Percentiles rank a stretch among this genome's conserved stretches.
These are phyloP conservation scores for Leucophenga maculata DNA, from an alignment of 2,888 invertebrate genomes.

Conservation along the genomic window DNA sequence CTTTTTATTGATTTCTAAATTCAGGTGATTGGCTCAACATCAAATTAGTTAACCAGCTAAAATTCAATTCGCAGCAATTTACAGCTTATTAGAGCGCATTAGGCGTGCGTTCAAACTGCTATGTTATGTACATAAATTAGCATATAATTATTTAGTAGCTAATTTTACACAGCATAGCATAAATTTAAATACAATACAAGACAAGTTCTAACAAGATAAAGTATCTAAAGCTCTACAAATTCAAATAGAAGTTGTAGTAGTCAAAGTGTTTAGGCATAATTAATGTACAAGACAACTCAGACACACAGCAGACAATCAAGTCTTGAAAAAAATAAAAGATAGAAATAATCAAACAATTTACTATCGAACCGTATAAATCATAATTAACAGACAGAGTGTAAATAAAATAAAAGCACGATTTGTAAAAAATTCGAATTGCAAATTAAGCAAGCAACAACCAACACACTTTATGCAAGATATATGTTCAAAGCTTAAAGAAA, in stretches of 20 bases:
- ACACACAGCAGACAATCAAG: not conserved
- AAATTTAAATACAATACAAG: not conserved
- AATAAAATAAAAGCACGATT: not conserved
- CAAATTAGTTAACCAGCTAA: no score
- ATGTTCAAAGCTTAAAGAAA: not conserved
- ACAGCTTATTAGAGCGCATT: conserved; percentile 5
- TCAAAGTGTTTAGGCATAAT: conserved; percentile 11
- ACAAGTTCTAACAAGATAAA: conserved; percentile 15
- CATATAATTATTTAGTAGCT: conserved; percentile 6
- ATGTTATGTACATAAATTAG: conserved; percentile 12
- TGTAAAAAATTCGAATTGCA: conserved; percentile 9
- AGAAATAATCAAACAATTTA: not conserved
- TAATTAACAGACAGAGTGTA: conserved; percentile 13
- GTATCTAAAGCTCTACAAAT: not conserved
- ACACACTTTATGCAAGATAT: not conserved
- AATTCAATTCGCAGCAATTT: not conserved
- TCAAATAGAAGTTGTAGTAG: conserved; percentile 1
- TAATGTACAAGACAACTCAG: not conserved
- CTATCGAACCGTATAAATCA: conserved; percentile 9
- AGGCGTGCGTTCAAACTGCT: not conserved
- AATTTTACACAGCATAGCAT: not conserved
- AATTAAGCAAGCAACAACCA: not conserved
- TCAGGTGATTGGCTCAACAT: no score
- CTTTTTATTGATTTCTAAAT: no score
- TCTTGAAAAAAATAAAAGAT: not conserved